Evolutionary conservation across 2,113 vertebrate species (phyloP), one percentile per base, ranked within the genome.

Genomic region (Steatornis caripensis): DNA sequence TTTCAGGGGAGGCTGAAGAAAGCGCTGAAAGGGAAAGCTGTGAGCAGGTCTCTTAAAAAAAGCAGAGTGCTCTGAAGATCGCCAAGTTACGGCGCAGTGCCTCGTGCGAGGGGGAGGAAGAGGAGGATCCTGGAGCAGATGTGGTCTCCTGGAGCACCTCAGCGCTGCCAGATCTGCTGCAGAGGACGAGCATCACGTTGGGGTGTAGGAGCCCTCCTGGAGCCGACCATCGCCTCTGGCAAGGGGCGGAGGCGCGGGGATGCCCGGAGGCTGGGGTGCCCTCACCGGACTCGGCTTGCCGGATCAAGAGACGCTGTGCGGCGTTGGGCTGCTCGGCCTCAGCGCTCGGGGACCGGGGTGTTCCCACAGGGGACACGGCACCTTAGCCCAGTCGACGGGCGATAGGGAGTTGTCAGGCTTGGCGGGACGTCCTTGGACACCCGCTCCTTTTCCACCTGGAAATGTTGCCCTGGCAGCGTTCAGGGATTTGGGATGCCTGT

Each of bases 281-380:
- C 36, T 70, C 0, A 0, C 16, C 6, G 41, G 48, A 1, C 43
- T 68, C 10, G 3, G 5, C 24, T 24, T 37, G 17, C 29, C 0
- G 3, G 37, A 9, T 34, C 57, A 34, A 27, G 8, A 62, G 58
- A 3, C 1, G 26, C 36, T 10, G 43, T 1, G 2, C 2, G 2
- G 68, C 32, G n/a, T 27, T 1, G 9, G 24, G 49, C 26, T 64
- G 65, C 41, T 0, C n/a, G 4, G 58, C 51, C n/a, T 57, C 2
- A 8, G 68, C 29, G 74, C 16, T 12, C 3, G 5, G 75, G 46
- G 37, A 20, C 0, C 0, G 19, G 4, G 2, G 9, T 36, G 32
- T 45, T 75, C 8, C 0, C 1, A 53, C 65, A 53, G 64, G 9
- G 45, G 66, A 45, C 79, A 19, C 0, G 0, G 53, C 69, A 74